phyloP scores from a whole-genome alignment of 2,888 invertebrate species.

The Ecliptopera silaceata region DNA sequence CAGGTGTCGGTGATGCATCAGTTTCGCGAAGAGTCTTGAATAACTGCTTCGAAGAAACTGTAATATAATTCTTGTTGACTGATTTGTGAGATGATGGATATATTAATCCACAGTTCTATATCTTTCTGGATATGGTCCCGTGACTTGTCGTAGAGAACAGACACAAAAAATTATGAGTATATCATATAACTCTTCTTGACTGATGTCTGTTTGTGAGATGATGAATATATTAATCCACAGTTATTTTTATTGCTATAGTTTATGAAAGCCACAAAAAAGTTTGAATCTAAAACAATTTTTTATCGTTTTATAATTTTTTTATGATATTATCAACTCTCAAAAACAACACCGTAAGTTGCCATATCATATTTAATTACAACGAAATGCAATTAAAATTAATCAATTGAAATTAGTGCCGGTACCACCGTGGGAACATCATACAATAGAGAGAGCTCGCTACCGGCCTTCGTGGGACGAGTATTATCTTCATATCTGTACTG shows the following conservation, averaged over 20 bases:
- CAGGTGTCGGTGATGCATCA: constrained; percentile 29
- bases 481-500: background rate
- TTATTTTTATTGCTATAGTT: too few relatives aligned
- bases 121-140: too few relatives aligned
- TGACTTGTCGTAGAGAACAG: too few relatives aligned
- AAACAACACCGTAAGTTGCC: constrained; percentile 7
- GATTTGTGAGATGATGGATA: background rate
- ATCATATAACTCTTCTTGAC: too few relatives aligned
- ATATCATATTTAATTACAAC: constrained; percentile 26
- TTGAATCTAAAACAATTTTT: too few relatives aligned
- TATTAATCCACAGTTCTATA: background rate
- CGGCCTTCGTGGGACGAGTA: constrained; percentile 4
- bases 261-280: too few relatives aligned
- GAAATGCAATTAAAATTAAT: constrained; percentile 53
- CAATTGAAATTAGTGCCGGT: constrained; percentile 50
- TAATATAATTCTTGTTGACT: too few relatives aligned
- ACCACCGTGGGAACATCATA: constrained; percentile 63
- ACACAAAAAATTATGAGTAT: too few relatives aligned
- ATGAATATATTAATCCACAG: background rate
- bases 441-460: constrained; percentile 59
- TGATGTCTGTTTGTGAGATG: too few relatives aligned
- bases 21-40: constrained; percentile 19
- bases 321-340: background rate
- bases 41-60: constrained; percentile 15
- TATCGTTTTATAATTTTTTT: too few relatives aligned